phyloP scores from a whole-genome alignment of 2,113 vertebrate species.

The Lipotes vexillifer region DNA sequence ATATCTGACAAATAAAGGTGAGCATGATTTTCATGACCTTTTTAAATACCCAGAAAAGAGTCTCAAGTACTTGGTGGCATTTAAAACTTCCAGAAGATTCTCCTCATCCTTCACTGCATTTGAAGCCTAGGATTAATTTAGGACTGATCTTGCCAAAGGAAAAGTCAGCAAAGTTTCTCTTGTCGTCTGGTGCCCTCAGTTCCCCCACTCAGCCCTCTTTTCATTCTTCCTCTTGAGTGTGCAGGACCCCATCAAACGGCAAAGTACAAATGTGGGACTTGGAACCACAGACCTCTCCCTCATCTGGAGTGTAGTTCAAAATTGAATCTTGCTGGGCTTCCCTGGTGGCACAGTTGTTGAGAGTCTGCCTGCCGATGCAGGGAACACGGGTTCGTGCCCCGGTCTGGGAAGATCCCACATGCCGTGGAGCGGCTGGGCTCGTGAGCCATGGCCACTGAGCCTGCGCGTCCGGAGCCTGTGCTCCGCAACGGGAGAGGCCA shows the following conservation, averaged over 20 bases:
- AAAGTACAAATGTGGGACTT: not conserved
- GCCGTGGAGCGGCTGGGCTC: too few relatives aligned
- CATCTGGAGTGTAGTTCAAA: not conserved
- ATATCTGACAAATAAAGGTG: not conserved
- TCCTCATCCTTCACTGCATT: not conserved
- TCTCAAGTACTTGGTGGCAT: not conserved
- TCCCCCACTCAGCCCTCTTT: not conserved
- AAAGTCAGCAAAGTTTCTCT: not conserved
- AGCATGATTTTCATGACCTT: not conserved
- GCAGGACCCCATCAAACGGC: fast-evolving
- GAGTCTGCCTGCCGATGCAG: too few relatives aligned
- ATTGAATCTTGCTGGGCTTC: not conserved
- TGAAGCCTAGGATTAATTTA: not conserved
- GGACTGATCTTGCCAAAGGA: not conserved
- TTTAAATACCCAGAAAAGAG: not conserved
- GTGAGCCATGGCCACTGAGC: too few relatives aligned
- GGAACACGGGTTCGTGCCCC: too few relatives aligned
- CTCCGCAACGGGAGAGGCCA: too few relatives aligned
- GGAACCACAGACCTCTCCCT: too few relatives aligned
- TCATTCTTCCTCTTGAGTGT: not conserved
- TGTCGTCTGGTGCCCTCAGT: not conserved
- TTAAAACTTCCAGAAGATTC: not conserved
- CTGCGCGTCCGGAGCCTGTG: too few relatives aligned
- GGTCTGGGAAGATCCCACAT: too few relatives aligned
- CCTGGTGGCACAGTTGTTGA: too few relatives aligned